phyloP scores from a whole-genome alignment of 2,113 vertebrate species.

The Cathartes aura region DNA sequence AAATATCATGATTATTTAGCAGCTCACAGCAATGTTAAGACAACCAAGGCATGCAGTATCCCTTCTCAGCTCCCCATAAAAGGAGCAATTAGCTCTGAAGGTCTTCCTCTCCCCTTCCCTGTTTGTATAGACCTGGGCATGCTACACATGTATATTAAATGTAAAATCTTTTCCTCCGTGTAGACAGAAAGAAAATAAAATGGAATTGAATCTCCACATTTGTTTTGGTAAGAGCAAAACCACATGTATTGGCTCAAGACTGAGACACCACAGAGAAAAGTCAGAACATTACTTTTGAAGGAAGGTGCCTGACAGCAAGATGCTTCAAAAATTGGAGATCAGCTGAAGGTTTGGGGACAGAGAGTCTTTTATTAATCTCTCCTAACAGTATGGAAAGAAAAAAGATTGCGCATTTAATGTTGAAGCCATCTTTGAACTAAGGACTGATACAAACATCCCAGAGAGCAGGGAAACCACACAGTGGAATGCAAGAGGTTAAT shows the following conservation, averaged over 20 bases:
- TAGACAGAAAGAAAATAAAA: not conserved
- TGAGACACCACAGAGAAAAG: not conserved
- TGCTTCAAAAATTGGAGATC: not conserved
- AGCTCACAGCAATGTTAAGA: not conserved
- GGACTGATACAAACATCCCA: not conserved
- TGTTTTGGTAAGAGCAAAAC: not conserved
- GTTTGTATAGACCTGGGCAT: not conserved
- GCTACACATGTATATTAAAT: not conserved
- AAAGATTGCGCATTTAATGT: not conserved
- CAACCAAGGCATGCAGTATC: not conserved
- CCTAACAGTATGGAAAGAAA: not conserved
- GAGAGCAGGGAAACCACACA: not conserved
- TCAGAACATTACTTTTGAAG: not conserved
- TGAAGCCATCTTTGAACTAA: not conserved
- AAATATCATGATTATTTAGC: not conserved
- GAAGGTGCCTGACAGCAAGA: not conserved
- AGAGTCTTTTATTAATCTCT: not conserved
- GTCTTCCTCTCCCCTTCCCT: not conserved
- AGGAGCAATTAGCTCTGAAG: not conserved
- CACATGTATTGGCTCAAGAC: not conserved
- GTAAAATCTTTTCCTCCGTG: not conserved
- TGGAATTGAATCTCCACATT: not conserved
- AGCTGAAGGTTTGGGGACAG: not conserved
- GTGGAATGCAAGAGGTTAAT: not conserved
- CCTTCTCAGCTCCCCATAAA: not conserved